Conservation (phyloP, 2,888 invertebrate genomes). For the Platycnemis pennipes region DNA sequence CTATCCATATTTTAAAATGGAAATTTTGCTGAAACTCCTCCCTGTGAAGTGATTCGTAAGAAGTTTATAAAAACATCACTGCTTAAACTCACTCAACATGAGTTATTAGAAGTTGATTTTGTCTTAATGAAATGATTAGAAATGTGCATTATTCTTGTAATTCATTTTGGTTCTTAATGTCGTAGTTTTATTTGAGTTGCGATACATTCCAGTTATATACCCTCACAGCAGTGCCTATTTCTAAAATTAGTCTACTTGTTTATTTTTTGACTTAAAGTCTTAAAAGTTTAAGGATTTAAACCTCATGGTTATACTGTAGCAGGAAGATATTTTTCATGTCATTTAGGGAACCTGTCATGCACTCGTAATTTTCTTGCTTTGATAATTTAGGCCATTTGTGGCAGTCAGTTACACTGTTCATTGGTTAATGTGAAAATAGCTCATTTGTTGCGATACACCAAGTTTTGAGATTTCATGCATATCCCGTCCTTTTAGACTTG, state of each 20-base stretch:
- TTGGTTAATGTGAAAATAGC: background rate
- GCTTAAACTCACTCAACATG: background rate
- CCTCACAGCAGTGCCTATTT: conserved; percentile 42
- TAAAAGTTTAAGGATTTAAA: background rate
- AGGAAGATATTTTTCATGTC: conserved; percentile 21
- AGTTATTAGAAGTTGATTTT: background rate
- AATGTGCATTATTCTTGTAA: background rate
- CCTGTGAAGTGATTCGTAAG: background rate
- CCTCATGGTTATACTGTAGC: background rate
- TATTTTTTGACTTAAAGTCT: conserved; percentile 24
- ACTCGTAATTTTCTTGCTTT: conserved; percentile 3
- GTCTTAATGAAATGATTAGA: background rate
- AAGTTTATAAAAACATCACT: background rate
- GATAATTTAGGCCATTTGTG: background rate
- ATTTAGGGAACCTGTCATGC: background rate
- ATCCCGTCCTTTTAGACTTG: conserved; percentile 55
- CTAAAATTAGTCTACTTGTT: conserved; percentile 14
- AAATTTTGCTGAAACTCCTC: background rate
- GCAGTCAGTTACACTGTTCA: background rate
- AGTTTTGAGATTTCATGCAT: conserved; percentile 59
- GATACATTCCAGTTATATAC: conserved; percentile 51
- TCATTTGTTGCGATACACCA: conserved; percentile 48
- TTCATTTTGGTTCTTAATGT: conserved; percentile 5
- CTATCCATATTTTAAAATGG: background rate
- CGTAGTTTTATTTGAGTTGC: background rate